A percentile compares a stretch with the other conserved stretches of the same genome.
Conservation (phyloP, 2,113 vertebrate species). For the Caloenas nicobarica region DNA sequence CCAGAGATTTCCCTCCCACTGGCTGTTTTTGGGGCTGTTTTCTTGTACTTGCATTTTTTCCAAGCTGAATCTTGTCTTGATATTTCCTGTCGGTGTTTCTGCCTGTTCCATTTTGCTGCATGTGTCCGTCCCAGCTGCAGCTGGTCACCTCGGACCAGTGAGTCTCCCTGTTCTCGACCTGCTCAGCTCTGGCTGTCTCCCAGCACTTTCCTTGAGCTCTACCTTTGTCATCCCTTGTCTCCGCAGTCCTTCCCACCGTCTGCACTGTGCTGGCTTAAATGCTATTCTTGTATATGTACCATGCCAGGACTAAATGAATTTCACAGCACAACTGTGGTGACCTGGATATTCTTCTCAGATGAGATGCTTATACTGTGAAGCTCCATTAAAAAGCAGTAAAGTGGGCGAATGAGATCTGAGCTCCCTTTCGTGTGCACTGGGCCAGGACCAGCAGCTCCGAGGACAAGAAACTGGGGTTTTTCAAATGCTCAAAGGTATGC, state of each 20-base stretch:
- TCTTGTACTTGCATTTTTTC: neutral
- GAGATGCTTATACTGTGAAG: neutral
- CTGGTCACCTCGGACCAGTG: neutral
- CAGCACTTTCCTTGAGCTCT: neutral
- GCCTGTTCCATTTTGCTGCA: neutral
- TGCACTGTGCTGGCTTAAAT: neutral
- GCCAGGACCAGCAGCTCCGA: neutral
- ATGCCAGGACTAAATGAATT: neutral
- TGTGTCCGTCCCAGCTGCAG: neutral
- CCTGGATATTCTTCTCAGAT: neutral
- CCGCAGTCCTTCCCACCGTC: neutral
- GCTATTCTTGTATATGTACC: neutral
- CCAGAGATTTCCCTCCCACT: neutral
- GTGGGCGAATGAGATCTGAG: neutral
- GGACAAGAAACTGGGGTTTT: neutral
- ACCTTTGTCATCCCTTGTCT: neutral
- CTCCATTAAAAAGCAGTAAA: neutral
- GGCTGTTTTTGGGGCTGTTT: neutral
- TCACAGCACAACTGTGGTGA: neutral
- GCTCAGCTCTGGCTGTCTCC: neutral
- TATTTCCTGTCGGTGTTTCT: slow-evolving; percentile 27
- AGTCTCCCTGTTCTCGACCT: neutral
- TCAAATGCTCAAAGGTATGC: neutral
- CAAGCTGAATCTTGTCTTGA: neutral
- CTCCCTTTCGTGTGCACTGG: fast-evolving